Conservation (phyloP, 2,113 vertebrate genomes). For the Ahaetulla prasina region DNA sequence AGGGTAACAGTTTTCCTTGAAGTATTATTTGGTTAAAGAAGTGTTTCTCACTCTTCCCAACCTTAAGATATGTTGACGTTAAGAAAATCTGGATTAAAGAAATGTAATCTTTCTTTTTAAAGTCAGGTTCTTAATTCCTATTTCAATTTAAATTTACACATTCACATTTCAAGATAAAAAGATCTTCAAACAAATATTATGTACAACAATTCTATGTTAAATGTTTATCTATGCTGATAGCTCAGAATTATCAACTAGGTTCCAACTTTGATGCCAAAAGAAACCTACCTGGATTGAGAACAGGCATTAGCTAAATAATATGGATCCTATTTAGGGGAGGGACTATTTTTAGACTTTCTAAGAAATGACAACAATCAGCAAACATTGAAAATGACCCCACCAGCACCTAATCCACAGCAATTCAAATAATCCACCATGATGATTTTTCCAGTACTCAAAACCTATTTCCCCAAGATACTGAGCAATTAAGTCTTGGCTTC, state of each 20-base stretch:
- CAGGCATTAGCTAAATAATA: neutral
- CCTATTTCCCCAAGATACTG: neutral
- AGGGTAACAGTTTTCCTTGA: neutral
- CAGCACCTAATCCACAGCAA: neutral
- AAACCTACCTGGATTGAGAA: neutral
- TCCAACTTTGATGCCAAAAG: neutral
- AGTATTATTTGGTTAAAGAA: neutral
- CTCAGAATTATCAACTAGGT: neutral
- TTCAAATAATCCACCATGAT: neutral
- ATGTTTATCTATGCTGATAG: neutral
- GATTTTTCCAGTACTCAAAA: neutral
- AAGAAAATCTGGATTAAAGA: neutral
- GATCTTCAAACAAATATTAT: neutral
- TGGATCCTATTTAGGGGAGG: neutral
- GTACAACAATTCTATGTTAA: neutral
- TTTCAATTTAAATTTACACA: neutral
- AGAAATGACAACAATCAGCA: neutral
- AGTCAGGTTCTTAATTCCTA: neutral
- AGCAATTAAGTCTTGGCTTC: neutral
- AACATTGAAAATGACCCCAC: neutral
- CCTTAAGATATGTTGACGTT: neutral
- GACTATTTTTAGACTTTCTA: neutral
- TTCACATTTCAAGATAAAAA: neutral
- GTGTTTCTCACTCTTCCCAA: neutral
- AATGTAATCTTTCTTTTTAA: neutral